These are phyloP conservation scores for Saccostrea glomerata DNA, from an alignment of 1,140 invertebrate genomes.

Conservation along the genomic window DNA sequence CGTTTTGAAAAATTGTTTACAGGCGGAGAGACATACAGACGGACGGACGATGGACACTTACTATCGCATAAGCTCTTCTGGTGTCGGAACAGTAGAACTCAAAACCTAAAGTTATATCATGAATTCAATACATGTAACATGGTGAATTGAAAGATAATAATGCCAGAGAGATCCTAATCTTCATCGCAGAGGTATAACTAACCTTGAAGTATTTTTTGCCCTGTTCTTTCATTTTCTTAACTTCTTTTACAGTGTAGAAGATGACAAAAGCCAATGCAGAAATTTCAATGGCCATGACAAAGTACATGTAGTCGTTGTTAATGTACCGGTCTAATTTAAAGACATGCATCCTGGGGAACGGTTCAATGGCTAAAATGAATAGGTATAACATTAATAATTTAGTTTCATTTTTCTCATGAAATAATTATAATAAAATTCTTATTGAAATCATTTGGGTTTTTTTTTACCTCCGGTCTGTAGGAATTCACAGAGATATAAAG, in stretches of 20 bases:
- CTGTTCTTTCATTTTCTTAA: constrained; percentile 52
- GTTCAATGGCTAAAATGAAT: constrained; percentile 52
- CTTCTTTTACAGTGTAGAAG: constrained; percentile 63
- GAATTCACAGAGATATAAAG: constrained; percentile 78
- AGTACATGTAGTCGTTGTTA: constrained; percentile 62
- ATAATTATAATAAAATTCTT: too few relatives aligned
- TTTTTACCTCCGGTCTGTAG: constrained; percentile 78
- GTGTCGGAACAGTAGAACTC: too few relatives aligned
- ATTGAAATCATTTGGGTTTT: background rate
- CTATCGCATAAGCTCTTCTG: too few relatives aligned
- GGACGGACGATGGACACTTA: too few relatives aligned
- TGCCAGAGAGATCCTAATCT: background rate
- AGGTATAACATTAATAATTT: background rate
- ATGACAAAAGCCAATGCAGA: constrained; percentile 65
- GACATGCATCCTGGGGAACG: constrained; percentile 56
- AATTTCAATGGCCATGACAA: constrained; percentile 68
- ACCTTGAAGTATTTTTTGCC: constrained; percentile 68
- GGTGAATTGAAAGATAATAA: too few relatives aligned
- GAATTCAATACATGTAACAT: too few relatives aligned
- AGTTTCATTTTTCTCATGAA: too few relatives aligned
- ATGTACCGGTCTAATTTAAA: constrained; percentile 65
- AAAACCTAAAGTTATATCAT: too few relatives aligned
- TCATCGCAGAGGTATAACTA: background rate
- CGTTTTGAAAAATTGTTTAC: too few relatives aligned
- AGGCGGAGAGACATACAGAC: too few relatives aligned